Conservation (phyloP, 2,113 vertebrate genomes). For the Dipodomys merriami region DNA sequence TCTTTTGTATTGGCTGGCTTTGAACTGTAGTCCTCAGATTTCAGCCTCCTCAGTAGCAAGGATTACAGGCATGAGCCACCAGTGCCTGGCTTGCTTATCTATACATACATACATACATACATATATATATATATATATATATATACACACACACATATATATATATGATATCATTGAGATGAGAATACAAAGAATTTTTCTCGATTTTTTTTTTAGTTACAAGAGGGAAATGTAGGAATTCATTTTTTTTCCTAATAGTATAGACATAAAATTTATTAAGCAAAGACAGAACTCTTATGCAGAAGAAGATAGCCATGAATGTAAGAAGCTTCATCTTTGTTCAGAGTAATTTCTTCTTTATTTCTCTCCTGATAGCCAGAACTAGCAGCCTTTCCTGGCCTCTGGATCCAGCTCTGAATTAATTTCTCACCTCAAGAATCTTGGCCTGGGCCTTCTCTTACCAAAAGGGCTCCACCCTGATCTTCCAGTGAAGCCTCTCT, state of each 20-base stretch:
- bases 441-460: constrained; percentile 27
- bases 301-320: background rate
- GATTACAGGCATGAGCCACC: too few relatives aligned
- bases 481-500: constrained; percentile 14
- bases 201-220: constrained; percentile 3
- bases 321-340: constrained; percentile 12
- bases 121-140: too few relatives aligned
- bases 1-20: too few relatives aligned
- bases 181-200: background rate
- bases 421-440: background rate
- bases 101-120: too few relatives aligned
- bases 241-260: background rate
- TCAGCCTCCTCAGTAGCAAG: too few relatives aligned
- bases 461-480: background rate
- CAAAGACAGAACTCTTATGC: constrained; percentile 18
- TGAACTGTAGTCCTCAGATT: too few relatives aligned
- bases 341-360: constrained; percentile 60
- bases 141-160: too few relatives aligned
- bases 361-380: constrained; percentile 61
- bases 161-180: background rate
- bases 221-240: background rate
- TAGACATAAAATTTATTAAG: constrained; percentile 16
- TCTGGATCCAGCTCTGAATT: constrained; percentile 46
- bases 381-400: constrained; percentile 31
- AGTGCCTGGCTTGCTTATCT: too few relatives aligned